Base-by-base conservation (phyloP, 1,140 invertebrate species). In the Callitettix versicolor region DNA sequence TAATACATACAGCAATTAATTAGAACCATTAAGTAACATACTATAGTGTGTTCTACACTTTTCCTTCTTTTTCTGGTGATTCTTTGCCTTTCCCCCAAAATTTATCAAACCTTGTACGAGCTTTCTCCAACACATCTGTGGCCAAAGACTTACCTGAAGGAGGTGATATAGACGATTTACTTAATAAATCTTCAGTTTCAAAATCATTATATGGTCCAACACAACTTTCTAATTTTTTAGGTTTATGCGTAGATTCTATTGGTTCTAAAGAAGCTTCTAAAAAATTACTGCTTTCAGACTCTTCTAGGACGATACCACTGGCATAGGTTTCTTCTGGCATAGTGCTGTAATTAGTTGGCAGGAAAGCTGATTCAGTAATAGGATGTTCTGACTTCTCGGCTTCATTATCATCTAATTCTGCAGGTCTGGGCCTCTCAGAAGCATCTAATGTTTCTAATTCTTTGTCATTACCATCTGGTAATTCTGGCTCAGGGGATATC, bases 51-150 rank as follows among this genome's bases (percentile, higher is more conserved):
- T n/a, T n/a, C 43, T 46, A 46, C 33, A 50, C 48, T 17, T 20
- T 18, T 50, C 26, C 48, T 20, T 38, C 48, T 34, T 38, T 38
- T 50, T 50, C 48, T 59, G 64, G 50, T 74, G 74, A 47, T 21
- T 46, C 43, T 17, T 46, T 18, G 18, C 26, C 26, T 6, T 22
- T 22, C 9, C 84, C 84, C 88, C 88, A 92, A 70, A 91, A 91
- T 63, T 88, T 82, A 71, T 91, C 86, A 63, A 89, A 88, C 55
- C 87, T 80, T 67, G 82, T 86, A 55, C 84, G 80, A 58, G 88
- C 87, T 63, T 84, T 81, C 65, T 91, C 86, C 21, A 91, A 72
- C 21, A 88, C 84, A 62, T 90, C 86, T 18, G 81, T 81, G 4
- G 87, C 85, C 18, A 34, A 18, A 11, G 12, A 18, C 22, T 34